phyloP scores from a whole-genome alignment of 2,797 vertebrate genomes.

The Lacerta agilis region DNA sequence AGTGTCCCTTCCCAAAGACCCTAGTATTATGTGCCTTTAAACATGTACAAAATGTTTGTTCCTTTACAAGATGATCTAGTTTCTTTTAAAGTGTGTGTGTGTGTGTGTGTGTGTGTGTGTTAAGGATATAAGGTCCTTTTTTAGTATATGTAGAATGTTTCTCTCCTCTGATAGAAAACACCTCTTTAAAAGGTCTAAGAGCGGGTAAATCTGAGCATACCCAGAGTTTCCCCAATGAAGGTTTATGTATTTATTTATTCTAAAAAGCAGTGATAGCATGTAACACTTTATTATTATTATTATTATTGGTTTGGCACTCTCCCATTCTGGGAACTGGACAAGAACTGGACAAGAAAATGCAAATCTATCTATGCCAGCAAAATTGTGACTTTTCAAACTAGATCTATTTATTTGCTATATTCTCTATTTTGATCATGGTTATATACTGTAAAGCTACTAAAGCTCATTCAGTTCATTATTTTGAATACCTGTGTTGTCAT shows the following conservation, averaged over 20 bases:
- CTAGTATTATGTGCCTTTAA: not conserved
- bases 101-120: too few species aligned
- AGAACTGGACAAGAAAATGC: too few species aligned
- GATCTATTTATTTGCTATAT: conserved; percentile 30
- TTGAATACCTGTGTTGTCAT: conserved; percentile 46
- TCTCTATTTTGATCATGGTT: conserved; percentile 31
- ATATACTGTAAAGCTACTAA: conserved; percentile 47
- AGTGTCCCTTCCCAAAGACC: not conserved
- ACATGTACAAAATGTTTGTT: not conserved
- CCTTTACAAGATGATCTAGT: not conserved
- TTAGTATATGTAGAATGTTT: not conserved
- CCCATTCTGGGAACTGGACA: not conserved
- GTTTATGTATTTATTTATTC: not conserved
- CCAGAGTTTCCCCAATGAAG: not conserved
- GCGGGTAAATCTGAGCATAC: not conserved
- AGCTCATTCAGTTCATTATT: conserved; percentile 34
- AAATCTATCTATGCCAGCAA: not conserved
- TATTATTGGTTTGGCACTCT: not conserved
- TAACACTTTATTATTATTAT: not conserved
- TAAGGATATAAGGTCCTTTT: not conserved
- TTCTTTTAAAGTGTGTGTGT: not conserved
- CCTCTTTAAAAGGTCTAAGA: not conserved
- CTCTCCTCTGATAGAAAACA: not conserved
- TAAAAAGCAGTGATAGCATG: not conserved
- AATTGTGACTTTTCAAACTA: not conserved